Evolutionary conservation across 2,113 vertebrate species (phyloP).

Genomic region (Ardeotis arabs): DNA sequence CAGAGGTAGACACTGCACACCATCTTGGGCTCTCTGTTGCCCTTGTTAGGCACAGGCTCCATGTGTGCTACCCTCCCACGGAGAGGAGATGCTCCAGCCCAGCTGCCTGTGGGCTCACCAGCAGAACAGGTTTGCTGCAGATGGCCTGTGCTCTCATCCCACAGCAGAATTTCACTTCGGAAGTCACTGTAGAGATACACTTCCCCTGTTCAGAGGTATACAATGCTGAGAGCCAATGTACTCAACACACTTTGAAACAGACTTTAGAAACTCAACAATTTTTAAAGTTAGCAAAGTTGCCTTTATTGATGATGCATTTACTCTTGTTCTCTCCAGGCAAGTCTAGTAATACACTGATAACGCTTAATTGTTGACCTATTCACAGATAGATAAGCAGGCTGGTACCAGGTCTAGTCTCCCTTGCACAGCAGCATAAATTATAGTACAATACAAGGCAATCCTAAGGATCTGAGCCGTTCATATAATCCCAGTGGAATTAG

Average conservation of each 20-base stretch:
- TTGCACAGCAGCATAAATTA: background rate
- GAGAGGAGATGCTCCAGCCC: background rate
- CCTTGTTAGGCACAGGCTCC: background rate
- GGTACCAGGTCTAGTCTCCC: background rate
- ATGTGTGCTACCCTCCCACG: background rate
- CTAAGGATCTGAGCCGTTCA: background rate
- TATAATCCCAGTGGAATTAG: constrained; percentile 16
- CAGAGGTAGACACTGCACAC: background rate
- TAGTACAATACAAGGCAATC: background rate
- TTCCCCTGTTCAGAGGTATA: background rate
- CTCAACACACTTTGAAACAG: background rate
- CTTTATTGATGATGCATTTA: constrained; percentile 9
- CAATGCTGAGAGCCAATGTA: background rate
- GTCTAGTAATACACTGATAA: background rate
- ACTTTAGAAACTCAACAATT: background rate
- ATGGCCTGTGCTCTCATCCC: background rate
- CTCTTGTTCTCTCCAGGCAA: constrained; percentile 9
- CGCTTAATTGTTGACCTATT: constrained; percentile 17
- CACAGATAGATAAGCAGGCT: background rate
- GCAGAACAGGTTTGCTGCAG: background rate
- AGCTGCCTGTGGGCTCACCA: background rate
- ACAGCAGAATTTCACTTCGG: background rate
- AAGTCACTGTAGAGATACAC: fast-evolving
- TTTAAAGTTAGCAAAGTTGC: background rate
- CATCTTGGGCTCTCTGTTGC: background rate